These are phyloP conservation scores for Tylochromis polylepis DNA, from an alignment of 2,113 vertebrate genomes.

Conservation along the genomic window DNA sequence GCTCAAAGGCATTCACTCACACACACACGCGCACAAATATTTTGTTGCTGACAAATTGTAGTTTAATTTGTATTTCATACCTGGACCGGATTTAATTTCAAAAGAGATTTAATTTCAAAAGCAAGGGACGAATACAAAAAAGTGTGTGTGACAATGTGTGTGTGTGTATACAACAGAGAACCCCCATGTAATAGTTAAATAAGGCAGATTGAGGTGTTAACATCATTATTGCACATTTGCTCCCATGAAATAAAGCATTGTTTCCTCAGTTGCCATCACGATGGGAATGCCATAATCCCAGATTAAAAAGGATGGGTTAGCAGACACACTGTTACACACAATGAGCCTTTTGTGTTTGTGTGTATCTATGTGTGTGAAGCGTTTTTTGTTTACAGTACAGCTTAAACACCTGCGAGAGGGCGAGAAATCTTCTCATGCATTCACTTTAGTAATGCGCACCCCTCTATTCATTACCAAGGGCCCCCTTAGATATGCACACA, in stretches of 20 bases:
- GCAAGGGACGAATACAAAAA: not conserved
- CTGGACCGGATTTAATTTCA: slow-evolving; percentile 7
- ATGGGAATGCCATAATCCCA: slow-evolving; percentile 72
- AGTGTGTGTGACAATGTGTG: not conserved
- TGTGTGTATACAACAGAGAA: not conserved
- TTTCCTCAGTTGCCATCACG: slow-evolving; percentile 55
- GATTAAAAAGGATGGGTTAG: slow-evolving; percentile 69
- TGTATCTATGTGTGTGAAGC: slow-evolving; percentile 22
- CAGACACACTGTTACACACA: slow-evolving; percentile 58
- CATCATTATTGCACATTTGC: slow-evolving; percentile 67
- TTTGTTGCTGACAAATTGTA: not conserved
- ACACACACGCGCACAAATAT: not conserved
- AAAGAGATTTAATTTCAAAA: not conserved
- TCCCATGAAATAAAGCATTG: slow-evolving; percentile 65
- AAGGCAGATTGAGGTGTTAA: slow-evolving; percentile 63
- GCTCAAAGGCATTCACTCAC: not conserved
- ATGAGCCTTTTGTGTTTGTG: slow-evolving; percentile 63
- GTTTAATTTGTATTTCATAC: not conserved
- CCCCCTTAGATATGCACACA: not conserved
- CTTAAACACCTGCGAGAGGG: slow-evolving; percentile 61
- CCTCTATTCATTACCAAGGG: slow-evolving; percentile 14
- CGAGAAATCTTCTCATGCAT: slow-evolving; percentile 42
- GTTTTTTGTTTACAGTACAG: slow-evolving; percentile 60
- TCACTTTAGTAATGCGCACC: not conserved
- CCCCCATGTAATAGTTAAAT: slow-evolving; percentile 38